A percentile compares a stretch with the other conserved stretches of the same genome.
These are phyloP conservation scores for Nephila pilipes DNA, from an alignment of 1,140 invertebrate genomes.

Conservation along the genomic window DNA sequence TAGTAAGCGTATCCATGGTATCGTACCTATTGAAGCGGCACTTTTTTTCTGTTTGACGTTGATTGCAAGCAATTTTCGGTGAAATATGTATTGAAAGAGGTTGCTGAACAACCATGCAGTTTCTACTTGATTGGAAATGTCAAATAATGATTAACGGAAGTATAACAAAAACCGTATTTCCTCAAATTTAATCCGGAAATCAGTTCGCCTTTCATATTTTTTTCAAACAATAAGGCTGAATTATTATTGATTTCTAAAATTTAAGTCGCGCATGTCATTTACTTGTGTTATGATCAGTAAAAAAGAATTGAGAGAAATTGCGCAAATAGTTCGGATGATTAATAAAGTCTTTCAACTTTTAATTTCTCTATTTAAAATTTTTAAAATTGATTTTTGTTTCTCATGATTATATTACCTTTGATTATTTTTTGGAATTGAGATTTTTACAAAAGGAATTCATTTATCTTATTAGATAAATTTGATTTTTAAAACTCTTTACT, in stretches of 20 bases:
- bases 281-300: too few species aligned
- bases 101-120: background rate
- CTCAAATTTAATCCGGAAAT: background rate
- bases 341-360: too few species aligned
- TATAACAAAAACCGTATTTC: background rate
- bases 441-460: too few species aligned
- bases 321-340: too few species aligned
- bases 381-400: too few species aligned
- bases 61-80: constrained; percentile 5
- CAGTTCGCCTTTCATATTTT: background rate
- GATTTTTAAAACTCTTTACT: too few species aligned
- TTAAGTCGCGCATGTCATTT: too few species aligned
- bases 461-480: too few species aligned
- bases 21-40: background rate
- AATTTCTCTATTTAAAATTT: too few species aligned
- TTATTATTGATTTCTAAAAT: background rate
- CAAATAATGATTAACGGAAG: background rate
- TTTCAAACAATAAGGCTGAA: background rate
- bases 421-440: too few species aligned
- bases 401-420: too few species aligned
- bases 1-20: background rate
- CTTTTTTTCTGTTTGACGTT: background rate
- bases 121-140: constrained; percentile 21
- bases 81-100: background rate
- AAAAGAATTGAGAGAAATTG: too few species aligned